Evolutionary conservation across 1,140 invertebrate genomes (phyloP), one percentile per base, ranked within the genome.

Genomic region (Frieseomelitta varia): DNA sequence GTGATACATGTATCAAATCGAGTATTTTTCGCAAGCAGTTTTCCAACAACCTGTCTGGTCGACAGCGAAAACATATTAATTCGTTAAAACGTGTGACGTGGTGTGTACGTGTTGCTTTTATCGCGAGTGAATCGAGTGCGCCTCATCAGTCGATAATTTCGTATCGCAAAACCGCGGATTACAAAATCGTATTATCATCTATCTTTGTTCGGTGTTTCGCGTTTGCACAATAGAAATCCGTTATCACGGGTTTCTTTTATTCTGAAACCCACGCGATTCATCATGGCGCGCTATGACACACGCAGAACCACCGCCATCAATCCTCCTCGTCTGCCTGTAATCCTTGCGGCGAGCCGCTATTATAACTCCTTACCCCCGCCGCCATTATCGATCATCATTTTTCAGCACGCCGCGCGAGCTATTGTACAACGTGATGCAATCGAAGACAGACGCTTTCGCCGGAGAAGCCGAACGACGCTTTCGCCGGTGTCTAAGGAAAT

Each of bases 331-430:
- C 61, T 11, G 17, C 56, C 15, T n/a, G 17, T 47, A 61, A 61
- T 73, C 56, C 30, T 17, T 8, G 24, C 17, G 34, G 34, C 30
- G 55, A 1, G 39, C 27, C 73, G 24, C 34, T 47, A 27, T 61
- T 47, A n/a, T 19, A 27, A 27, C 56, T 47, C 56, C 34, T 47
- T 47, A 8, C 1, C n/a, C 34, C 21, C n/a, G 30, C 12, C 56
- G 56, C 34, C 56, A 21, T 53, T 53, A 68, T 68, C 14, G 47
- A 53, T 79, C 27, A 55, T 55, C 76, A 34, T 79, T 67, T 79
- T 79, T 68, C n/a, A 67, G 4, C 1, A 14, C 15, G 30, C 21
- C 34, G 2, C 56, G 30, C 12, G 11, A 27, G n/a, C 63, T 27
- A 65, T 27, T n/a, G 63, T 65, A 27, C 63, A 65, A 27, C 63